Evolutionary conservation across 2,888 invertebrate genomes (phyloP).

Genomic region (Scaeva pyrastri): DNA sequence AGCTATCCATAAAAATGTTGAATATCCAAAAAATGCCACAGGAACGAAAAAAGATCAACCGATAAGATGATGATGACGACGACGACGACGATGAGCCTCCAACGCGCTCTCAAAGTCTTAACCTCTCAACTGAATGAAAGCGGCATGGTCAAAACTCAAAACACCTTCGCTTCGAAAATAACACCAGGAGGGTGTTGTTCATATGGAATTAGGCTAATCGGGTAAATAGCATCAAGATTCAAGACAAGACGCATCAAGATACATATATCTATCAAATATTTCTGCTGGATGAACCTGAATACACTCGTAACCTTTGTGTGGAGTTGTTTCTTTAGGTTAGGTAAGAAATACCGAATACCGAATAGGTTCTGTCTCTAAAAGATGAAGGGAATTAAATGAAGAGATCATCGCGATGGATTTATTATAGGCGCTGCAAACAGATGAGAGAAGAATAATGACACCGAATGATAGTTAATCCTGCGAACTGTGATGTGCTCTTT

Average conservation of each 20-base stretch:
- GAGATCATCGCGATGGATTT: conserved; percentile 72
- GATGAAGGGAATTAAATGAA: conserved; percentile 51
- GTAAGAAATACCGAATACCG: too few species aligned
- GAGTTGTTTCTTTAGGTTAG: not conserved
- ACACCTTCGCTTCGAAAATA: conserved; percentile 52
- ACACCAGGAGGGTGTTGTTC: conserved; percentile 64
- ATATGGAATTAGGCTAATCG: conserved; percentile 73
- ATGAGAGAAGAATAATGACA: conserved; percentile 78
- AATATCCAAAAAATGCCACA: conserved; percentile 41
- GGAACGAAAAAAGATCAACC: conserved; percentile 71
- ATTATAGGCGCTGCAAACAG: conserved; percentile 62
- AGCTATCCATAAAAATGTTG: conserved; percentile 49
- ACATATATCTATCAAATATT: not conserved
- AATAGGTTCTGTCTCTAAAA: not conserved
- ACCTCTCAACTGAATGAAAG: conserved; percentile 4
- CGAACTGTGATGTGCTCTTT: conserved; percentile 50
- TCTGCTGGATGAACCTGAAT: conserved; percentile 35
- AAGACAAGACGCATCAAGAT: not conserved
- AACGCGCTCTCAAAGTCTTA: not conserved
- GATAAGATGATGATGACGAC: conserved; percentile 66
- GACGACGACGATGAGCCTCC: conserved; percentile 45
- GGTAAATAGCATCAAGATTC: conserved; percentile 68
- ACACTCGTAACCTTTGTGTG: not conserved
- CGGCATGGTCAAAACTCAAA: conserved; percentile 71
- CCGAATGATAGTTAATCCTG: conserved; percentile 80